A percentile compares a stretch with the other conserved stretches of the same genome.
Evolutionary conservation across 2,113 vertebrate species (phyloP).

Genomic region (Vulpes ferrilata): DNA sequence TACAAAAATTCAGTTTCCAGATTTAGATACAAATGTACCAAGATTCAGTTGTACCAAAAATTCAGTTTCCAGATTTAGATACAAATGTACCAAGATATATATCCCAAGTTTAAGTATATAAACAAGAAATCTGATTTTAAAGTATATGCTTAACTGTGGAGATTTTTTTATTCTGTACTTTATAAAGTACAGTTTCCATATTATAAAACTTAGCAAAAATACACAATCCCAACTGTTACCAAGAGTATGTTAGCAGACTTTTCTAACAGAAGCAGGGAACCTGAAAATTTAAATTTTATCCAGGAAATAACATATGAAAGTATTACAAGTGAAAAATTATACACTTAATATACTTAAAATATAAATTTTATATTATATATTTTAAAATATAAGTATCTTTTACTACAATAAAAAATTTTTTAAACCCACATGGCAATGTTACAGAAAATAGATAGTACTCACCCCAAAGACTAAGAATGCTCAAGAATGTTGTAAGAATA

Average conservation of each 20-base stretch:
- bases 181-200: not conserved
- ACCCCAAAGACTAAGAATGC: not conserved
- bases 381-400: not conserved
- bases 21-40: not conserved
- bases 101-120: not conserved
- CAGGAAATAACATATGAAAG: not conserved
- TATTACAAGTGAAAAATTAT: not conserved
- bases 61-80: too few species aligned
- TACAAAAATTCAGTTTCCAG: not conserved
- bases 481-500: not conserved
- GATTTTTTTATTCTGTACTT: not conserved
- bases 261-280: not conserved
- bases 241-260: not conserved
- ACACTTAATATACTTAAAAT: not conserved
- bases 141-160: not conserved
- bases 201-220: not conserved
- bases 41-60: too few species aligned
- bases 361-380: not conserved
- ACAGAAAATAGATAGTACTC: not conserved
- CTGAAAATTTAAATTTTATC: not conserved
- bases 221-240: not conserved
- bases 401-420: not conserved
- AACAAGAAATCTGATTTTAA: not conserved
- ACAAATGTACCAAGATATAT: too few species aligned
- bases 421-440: not conserved